A percentile compares a stretch with the other conserved stretches of the same genome.
These are phyloP conservation scores for Blastomussa wellsi DNA, from an alignment of 92 coral and sea anemone species.

Conservation along the genomic window DNA sequence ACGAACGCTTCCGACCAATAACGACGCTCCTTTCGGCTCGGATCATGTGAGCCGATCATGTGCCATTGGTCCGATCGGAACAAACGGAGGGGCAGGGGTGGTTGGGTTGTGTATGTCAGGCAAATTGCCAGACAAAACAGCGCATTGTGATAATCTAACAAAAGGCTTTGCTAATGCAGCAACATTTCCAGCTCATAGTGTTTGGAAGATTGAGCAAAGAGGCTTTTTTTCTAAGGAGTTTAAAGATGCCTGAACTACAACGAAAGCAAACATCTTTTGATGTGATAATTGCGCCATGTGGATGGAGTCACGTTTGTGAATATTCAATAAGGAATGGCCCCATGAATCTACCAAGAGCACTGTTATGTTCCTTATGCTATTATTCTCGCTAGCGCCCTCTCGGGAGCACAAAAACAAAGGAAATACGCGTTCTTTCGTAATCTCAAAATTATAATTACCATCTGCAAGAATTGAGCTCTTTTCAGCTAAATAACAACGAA, in stretches of 20 bases:
- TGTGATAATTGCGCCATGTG: background rate
- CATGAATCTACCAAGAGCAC: background rate
- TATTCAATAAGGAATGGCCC: background rate
- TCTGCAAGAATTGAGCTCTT: background rate
- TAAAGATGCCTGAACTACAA: conserved; percentile 11
- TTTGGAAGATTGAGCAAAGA: conserved; percentile 22
- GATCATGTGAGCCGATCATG: conserved; percentile 40
- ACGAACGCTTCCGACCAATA: conserved; percentile 67
- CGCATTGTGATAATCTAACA: background rate
- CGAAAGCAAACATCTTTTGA: background rate
- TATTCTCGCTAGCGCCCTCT: background rate
- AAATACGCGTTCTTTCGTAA: background rate
- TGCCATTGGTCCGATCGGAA: conserved; percentile 15
- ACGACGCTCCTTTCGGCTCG: conserved; percentile 43
- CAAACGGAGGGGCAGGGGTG: conserved; percentile 33
- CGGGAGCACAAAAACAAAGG: background rate
- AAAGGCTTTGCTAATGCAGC: background rate
- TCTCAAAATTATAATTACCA: background rate
- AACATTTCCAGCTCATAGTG: background rate
- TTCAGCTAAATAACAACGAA: background rate
- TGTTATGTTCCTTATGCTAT: background rate
- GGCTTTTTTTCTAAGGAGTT: conserved; percentile 42
- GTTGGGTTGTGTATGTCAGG: background rate
- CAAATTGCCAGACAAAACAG: conserved; percentile 43
- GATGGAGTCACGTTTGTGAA: background rate